Conservation (phyloP, 2,797 vertebrate species). For the Lepus oiostolus region DNA sequence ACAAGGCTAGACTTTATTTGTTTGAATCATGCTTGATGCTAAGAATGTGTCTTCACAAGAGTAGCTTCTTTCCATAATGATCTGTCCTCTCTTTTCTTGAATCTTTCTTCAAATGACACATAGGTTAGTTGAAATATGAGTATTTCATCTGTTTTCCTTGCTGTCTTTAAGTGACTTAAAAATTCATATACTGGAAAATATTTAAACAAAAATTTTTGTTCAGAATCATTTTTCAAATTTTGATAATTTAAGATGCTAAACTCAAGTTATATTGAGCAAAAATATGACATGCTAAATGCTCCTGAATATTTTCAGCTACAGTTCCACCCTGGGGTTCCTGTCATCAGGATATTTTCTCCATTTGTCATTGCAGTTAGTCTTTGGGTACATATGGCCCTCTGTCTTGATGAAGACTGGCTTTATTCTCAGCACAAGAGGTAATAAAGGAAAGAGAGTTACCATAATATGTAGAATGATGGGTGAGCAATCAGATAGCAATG, state of each 20-base stretch:
- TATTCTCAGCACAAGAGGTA: not conserved
- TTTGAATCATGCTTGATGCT: not conserved
- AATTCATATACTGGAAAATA: not conserved
- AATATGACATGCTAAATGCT: not conserved
- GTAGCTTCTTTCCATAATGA: not conserved
- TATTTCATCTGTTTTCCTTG: not conserved
- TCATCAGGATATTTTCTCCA: not conserved
- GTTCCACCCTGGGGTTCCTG: fast-evolving
- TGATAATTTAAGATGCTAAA: not conserved
- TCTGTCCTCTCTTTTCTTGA: not conserved
- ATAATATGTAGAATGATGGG: not conserved
- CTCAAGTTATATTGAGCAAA: not conserved
- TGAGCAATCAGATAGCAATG: not conserved
- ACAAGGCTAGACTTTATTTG: not conserved
- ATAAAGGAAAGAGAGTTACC: not conserved
- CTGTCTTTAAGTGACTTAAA: not conserved
- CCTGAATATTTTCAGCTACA: not conserved
- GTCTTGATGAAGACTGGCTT: not conserved
- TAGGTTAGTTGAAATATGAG: not conserved
- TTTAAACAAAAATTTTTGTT: not conserved
- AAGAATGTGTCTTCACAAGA: not conserved
- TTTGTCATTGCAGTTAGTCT: not conserved
- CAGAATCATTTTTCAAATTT: not conserved
- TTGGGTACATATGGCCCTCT: not conserved
- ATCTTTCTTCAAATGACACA: not conserved